Conservation (phyloP, 2,113 vertebrate genomes). For the Aplodontia rufa region DNA sequence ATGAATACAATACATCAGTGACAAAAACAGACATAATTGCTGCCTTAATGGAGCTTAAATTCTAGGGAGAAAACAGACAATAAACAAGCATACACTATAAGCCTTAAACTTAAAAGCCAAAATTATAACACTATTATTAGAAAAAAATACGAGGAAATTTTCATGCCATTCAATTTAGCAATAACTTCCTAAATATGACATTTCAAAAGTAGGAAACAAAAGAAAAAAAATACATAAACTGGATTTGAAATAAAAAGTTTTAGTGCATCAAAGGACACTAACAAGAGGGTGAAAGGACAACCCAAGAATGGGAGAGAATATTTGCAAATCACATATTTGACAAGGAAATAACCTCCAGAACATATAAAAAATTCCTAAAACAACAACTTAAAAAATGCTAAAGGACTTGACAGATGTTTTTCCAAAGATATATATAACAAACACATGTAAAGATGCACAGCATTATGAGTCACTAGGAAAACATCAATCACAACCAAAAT, state of each 20-base stretch:
- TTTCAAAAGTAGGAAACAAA: neutral
- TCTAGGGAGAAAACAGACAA: neutral
- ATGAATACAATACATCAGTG: neutral
- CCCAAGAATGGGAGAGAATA: neutral
- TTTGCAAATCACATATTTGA: neutral
- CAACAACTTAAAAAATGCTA: neutral
- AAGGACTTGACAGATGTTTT: neutral
- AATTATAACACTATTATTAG: neutral
- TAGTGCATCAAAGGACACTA: neutral
- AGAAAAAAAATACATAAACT: neutral
- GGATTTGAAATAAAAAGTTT: too few species aligned
- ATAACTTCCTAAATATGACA: neutral
- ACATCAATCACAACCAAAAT: neutral
- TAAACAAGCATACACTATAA: neutral
- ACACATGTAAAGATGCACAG: neutral
- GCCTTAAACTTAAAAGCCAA: neutral
- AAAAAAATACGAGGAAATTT: neutral
- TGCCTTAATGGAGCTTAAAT: neutral
- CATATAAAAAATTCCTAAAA: neutral
- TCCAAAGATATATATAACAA: neutral
- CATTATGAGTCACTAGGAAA: neutral
- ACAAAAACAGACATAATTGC: neutral
- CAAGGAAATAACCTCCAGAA: neutral
- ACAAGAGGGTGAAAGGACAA: neutral
- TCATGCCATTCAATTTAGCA: too few species aligned